Percentiles rank a stretch among this genome's conserved stretches.
Conservation (phyloP, 2,888 invertebrate species). For the Cephus spinipes region DNA sequence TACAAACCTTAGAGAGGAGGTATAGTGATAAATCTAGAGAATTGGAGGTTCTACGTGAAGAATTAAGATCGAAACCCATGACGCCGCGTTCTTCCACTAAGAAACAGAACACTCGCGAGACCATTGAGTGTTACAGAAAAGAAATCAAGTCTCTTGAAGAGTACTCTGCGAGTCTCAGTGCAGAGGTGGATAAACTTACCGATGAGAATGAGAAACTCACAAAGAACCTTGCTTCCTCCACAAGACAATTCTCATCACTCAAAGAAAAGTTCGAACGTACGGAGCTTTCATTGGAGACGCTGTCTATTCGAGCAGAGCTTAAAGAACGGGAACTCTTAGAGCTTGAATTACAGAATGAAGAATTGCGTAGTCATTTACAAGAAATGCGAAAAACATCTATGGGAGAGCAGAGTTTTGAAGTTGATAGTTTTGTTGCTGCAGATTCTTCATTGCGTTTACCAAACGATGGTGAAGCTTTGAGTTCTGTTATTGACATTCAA, state of each 20-base stretch:
- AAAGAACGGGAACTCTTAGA: slow-evolving; percentile 54
- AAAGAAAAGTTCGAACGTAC: slow-evolving; percentile 44
- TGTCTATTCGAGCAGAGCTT: slow-evolving; percentile 42
- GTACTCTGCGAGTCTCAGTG: slow-evolving; percentile 68
- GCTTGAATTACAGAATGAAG: slow-evolving; percentile 51
- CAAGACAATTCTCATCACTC: slow-evolving; percentile 32
- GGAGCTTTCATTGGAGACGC: slow-evolving; percentile 45
- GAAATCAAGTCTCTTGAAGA: slow-evolving; percentile 71
- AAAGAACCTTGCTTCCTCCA: slow-evolving; percentile 54
- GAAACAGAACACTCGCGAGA: slow-evolving; percentile 44
- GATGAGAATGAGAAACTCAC: slow-evolving; percentile 69
- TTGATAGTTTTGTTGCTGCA: slow-evolving; percentile 38
- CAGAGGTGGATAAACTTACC: slow-evolving; percentile 69
- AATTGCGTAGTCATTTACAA: slow-evolving; percentile 49
- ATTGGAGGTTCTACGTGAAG: slow-evolving; percentile 59
- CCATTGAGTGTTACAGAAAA: slow-evolving; percentile 59
- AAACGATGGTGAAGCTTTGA: slow-evolving; percentile 53
- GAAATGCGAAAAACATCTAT: slow-evolving; percentile 36
- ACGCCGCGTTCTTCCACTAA: slow-evolving; percentile 59
- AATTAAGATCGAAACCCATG: slow-evolving; percentile 49
- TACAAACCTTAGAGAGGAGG: slow-evolving; percentile 70
- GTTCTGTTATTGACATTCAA: slow-evolving; percentile 61
- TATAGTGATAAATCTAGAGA: slow-evolving; percentile 63
- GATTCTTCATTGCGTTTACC: slow-evolving; percentile 26
- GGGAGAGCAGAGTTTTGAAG: slow-evolving; percentile 56